Percentiles rank a stretch among this genome's conserved stretches.
These are phyloP conservation scores for Pseudomyrmex concolor DNA, from an alignment of 1,140 invertebrate species.

Conservation along the genomic window DNA sequence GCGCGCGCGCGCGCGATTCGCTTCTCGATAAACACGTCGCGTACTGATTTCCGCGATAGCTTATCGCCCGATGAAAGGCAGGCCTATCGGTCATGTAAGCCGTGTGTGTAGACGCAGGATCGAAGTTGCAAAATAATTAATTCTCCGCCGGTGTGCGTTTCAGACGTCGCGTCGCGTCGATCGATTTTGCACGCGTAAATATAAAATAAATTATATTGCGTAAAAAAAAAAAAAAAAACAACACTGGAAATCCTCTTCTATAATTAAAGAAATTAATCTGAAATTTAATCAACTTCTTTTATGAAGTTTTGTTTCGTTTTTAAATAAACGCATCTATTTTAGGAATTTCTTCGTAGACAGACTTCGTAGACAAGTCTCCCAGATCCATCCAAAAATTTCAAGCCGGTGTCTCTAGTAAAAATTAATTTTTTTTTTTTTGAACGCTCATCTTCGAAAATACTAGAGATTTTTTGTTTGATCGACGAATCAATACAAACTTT, in stretches of 20 bases:
- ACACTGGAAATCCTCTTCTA: too few relatives aligned
- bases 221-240: too few relatives aligned
- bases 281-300: neutral
- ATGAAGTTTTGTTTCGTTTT: too few relatives aligned
- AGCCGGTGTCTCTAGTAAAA: too few relatives aligned
- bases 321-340: too few relatives aligned
- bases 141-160: neutral
- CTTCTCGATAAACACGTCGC: conserved; percentile 53
- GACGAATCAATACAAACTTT: too few relatives aligned
- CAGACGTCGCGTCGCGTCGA: neutral
- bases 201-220: neutral
- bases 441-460: too few relatives aligned
- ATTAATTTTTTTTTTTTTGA: too few relatives aligned
- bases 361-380: too few relatives aligned
- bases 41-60: conserved; percentile 48
- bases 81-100: neutral
- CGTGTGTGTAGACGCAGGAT: neutral
- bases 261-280: neutral
- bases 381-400: too few relatives aligned
- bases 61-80: conserved; percentile 27
- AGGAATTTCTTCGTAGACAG: too few relatives aligned
- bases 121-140: conserved; percentile 14
- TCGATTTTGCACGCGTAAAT: neutral
- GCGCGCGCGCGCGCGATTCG: conserved; percentile 40
- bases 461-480: too few relatives aligned